These are phyloP conservation scores for Stigmatopora nigra DNA, from an alignment of 2,113 vertebrate genomes.

Conservation along the genomic window DNA sequence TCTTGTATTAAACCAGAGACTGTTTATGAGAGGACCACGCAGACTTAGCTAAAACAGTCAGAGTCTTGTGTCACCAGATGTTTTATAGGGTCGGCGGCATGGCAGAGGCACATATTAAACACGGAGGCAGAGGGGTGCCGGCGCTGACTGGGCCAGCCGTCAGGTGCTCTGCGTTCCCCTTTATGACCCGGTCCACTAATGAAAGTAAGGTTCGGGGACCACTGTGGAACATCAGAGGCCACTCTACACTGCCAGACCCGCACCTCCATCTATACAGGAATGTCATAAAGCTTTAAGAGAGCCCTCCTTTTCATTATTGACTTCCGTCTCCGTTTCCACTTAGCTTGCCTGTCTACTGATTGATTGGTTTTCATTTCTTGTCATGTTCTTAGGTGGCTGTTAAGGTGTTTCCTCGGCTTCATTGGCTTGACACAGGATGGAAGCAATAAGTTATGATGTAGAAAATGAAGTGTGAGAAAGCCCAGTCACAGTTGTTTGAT, in stretches of 20 bases:
- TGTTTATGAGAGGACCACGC: conserved; percentile 53
- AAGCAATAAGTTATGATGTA: conserved; percentile 22
- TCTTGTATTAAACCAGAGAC: conserved; percentile 57
- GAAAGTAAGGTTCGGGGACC: conserved; percentile 79
- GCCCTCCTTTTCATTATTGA: conserved; percentile 78
- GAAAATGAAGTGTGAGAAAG: conserved; percentile 41
- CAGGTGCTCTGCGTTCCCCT: conserved; percentile 76
- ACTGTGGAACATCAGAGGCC: conserved; percentile 85
- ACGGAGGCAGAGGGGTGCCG: conserved; percentile 42
- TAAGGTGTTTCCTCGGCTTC: conserved; percentile 22
- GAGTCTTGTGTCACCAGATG: conserved; percentile 65
- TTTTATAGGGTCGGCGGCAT: conserved; percentile 58
- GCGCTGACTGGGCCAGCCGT: conserved; percentile 78
- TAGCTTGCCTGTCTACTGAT: conserved; percentile 45
- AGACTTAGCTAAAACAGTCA: conserved; percentile 58
- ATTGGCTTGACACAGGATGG: conserved; percentile 11
- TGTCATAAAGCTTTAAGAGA: conserved; percentile 91
- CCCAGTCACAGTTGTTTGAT: conserved; percentile 20
- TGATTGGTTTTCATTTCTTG: conserved; percentile 80
- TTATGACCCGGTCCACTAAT: conserved; percentile 79
- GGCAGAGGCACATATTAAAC: conserved; percentile 46
- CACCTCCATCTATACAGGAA: conserved; percentile 78
- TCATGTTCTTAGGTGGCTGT: conserved; percentile 34
- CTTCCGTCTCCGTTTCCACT: conserved; percentile 59
- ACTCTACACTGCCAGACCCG: conserved; percentile 75